phyloP scores from a whole-genome alignment of 2,797 vertebrate species.

The Helarctos malayanus region DNA sequence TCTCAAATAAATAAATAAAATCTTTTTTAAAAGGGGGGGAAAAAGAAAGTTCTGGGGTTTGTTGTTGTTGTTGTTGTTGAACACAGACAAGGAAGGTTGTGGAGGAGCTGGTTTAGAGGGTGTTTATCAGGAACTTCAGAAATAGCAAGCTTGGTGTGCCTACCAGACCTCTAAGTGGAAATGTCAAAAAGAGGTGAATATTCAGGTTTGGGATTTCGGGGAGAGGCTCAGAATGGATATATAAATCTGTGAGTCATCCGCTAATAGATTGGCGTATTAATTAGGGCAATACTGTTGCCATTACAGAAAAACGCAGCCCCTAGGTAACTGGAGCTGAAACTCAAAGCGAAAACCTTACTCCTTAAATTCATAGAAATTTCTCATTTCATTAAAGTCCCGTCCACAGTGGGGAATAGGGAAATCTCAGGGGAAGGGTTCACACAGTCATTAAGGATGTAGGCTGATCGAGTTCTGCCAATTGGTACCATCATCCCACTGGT shows the following conservation, averaged over 20 bases:
- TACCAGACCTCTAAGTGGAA: neutral
- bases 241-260: neutral
- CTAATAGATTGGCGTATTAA: neutral
- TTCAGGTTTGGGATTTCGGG: neutral
- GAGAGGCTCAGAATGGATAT: neutral
- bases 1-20: too few relatives aligned
- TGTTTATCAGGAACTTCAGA: neutral
- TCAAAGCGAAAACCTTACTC: neutral
- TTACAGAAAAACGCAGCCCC: neutral
- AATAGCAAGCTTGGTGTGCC: neutral
- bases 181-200: neutral
- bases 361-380: neutral
- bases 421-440: neutral
- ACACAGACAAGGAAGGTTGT: neutral
- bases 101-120: neutral
- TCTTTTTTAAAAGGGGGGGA: too few relatives aligned
- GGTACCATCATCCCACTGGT: neutral
- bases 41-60: too few relatives aligned
- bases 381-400: neutral
- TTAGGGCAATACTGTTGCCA: neutral
- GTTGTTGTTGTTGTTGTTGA: too few relatives aligned
- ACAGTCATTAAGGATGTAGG: neutral
- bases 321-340: neutral
- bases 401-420: neutral
- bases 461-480: neutral